A percentile compares a stretch with the other conserved stretches of the same genome.
These are phyloP conservation scores for Diacarnus erythraeanus DNA, from an alignment of 37 sponge, comb jelly and placozoan species.

Conservation along the genomic window DNA sequence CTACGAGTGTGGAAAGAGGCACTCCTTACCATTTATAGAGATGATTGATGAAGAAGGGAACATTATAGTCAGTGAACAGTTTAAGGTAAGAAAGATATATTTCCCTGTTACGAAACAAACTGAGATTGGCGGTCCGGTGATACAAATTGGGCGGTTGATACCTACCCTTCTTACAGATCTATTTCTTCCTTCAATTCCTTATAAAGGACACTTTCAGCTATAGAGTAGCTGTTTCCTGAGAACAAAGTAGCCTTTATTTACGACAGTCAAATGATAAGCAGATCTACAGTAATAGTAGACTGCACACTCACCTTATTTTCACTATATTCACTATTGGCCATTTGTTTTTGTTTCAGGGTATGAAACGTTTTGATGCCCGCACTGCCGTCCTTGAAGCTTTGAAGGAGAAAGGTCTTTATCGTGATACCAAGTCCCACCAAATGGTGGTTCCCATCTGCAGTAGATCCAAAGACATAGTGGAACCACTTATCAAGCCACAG, in stretches of 20 bases:
- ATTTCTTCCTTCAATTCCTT: too few relatives aligned
- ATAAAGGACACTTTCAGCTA: too few relatives aligned
- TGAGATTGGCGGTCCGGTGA: too few relatives aligned
- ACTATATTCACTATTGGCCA: too few relatives aligned
- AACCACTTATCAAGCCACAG: constrained; percentile 98
- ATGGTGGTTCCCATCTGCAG: constrained; percentile 97
- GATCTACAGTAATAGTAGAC: too few relatives aligned
- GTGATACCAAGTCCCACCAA: constrained; percentile 79
- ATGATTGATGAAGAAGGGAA: constrained; percentile 91
- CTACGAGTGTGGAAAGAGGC: constrained; percentile 93
- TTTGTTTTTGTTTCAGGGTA: constrained; percentile 55
- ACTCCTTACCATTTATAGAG: constrained; percentile 88
- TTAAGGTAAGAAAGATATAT: constrained; percentile 42
- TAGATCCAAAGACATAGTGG: constrained; percentile 96
- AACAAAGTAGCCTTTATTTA: too few relatives aligned
- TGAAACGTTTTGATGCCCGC: constrained; percentile 91
- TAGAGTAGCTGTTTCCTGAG: too few relatives aligned
- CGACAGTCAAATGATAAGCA: too few relatives aligned
- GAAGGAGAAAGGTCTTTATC: constrained; percentile 89
- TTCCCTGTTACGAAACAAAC: too few relatives aligned
- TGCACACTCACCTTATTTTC: too few relatives aligned
- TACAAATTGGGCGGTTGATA: too few relatives aligned
- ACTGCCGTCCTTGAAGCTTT: constrained; percentile 88
- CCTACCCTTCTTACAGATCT: too few relatives aligned
- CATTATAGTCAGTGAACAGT: constrained; percentile 74